Base-by-base conservation (phyloP, 2,113 vertebrate genomes). In the Forbesichthys agassizii region DNA sequence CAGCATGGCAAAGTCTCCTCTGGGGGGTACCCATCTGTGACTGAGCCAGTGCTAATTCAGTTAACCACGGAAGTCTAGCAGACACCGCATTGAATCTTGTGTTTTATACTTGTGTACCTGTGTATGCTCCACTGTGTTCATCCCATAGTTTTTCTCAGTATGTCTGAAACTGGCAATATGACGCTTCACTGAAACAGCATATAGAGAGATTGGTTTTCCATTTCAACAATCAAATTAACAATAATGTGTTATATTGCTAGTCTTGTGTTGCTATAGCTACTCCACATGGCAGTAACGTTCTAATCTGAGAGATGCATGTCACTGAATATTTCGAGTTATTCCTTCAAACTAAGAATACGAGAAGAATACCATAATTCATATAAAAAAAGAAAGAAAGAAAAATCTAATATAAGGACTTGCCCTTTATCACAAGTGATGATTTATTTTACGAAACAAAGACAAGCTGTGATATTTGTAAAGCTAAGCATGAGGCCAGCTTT, bases 11-110 rank as follows among this genome's bases (percentile, higher is more conserved):
- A 71, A 67, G 58, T 83, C 80, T 79, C 77, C 82, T 78, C 71
- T 74, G 80, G 74, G 74, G 76, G 71, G 71, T 85, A 75, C 80
- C 77, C 75, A 69, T 72, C 80, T 73, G 81, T 84, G 70, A 83
- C 85, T 56, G 72, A 86, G 71, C 79, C 72, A 72, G 62, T 78
- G 66, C 79, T 86, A 86, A 90, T 80, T 69, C 72, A 75, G 80
- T 90, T 88, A 88, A 77, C 72, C 36, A 71, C 11, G 61, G 73
- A 88, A 69, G 79, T 81, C 80, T 72, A 74, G 79, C 83, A 88
- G 74, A 80, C 73, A 33, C 64, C 77, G 61, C 70, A 60, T 11
- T 62, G 70, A 78, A 78, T 1, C 10, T 16, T 65, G 58, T 58
- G 53, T 46, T 71, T 51, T 81, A 84, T 79, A 75, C 80, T 79